A percentile compares a stretch with the other conserved stretches of the same genome.
These are phyloP conservation scores for Gonatopus flavifemur DNA, from an alignment of 1,140 invertebrate species.

Conservation along the genomic window DNA sequence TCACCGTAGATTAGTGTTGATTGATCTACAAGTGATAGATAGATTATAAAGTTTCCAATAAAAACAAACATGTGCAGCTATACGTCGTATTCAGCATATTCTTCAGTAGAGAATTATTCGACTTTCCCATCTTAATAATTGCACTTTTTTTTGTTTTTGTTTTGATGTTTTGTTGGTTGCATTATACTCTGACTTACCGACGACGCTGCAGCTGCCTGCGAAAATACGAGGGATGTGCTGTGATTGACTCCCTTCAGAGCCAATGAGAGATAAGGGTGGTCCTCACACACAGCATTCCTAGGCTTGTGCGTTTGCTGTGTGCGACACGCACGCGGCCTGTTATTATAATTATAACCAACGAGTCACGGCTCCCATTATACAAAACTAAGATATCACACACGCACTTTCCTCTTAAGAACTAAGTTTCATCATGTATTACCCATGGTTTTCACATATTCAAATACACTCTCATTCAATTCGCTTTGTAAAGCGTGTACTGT, in stretches of 20 bases:
- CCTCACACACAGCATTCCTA: constrained; percentile 51
- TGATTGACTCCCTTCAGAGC: constrained; percentile 53
- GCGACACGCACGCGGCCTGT: constrained; percentile 53
- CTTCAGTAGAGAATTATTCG: constrained; percentile 18
- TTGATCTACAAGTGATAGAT: no score
- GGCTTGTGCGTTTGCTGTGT: constrained; percentile 51
- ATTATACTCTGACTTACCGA: constrained; percentile 52
- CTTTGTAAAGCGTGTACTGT: constrained; percentile 15
- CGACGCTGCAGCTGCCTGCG: constrained; percentile 47
- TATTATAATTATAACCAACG: constrained; percentile 55
- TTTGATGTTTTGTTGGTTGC: constrained; percentile 37
- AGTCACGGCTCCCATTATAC: constrained; percentile 50
- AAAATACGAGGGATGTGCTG: constrained; percentile 51
- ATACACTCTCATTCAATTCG: constrained; percentile 18
- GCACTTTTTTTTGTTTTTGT: constrained; percentile 28
- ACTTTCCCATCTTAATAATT: constrained; percentile 36
- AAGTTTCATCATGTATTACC: constrained; percentile 24
- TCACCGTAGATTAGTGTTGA: no score
- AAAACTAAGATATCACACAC: constrained; percentile 47
- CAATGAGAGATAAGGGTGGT: constrained; percentile 49
- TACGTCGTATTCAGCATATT: constrained; percentile 25
- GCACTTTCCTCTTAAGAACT: constrained; percentile 38
- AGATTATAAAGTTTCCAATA: no score
- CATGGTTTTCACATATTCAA: constrained; percentile 23
- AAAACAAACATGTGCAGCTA: constrained; percentile 31